Evolutionary conservation across 92 coral and sea anemone genomes (phyloP).

Genomic region (Palythoa grandis): DNA sequence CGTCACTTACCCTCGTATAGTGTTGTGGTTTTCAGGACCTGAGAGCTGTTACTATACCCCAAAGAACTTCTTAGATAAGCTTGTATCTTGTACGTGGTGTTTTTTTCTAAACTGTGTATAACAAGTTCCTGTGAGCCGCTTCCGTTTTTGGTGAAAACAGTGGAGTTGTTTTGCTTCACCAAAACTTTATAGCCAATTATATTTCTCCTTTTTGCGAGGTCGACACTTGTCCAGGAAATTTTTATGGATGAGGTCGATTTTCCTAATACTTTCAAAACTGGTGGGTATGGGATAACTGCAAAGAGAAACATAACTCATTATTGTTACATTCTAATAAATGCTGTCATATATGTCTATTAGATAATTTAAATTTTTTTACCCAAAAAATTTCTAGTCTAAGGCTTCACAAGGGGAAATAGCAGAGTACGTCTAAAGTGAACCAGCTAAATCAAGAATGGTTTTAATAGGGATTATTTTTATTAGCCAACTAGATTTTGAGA

Average conservation of each 20-base stretch:
- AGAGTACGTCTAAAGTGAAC: too few relatives aligned
- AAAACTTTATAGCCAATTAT: not conserved
- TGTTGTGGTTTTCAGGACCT: not conserved
- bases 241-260: constrained; percentile 1
- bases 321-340: not conserved
- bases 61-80: not conserved
- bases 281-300: not conserved
- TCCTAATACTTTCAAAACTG: not conserved
- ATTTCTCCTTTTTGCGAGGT: not conserved
- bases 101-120: not conserved
- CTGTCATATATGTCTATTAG: too few relatives aligned
- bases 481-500: too few relatives aligned
- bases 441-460: too few relatives aligned
- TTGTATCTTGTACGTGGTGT: not conserved
- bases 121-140: not conserved
- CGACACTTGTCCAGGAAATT: constrained; percentile 10
- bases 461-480: too few relatives aligned
- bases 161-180: not conserved
- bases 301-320: not conserved
- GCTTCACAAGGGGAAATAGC: too few relatives aligned
- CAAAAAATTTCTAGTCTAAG: too few relatives aligned
- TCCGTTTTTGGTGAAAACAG: not conserved
- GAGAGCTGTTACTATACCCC: not conserved
- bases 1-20: not conserved
- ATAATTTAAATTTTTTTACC: too few relatives aligned